Conservation (phyloP, 2,888 invertebrate species). For the Agonopterix subpropinquella region DNA sequence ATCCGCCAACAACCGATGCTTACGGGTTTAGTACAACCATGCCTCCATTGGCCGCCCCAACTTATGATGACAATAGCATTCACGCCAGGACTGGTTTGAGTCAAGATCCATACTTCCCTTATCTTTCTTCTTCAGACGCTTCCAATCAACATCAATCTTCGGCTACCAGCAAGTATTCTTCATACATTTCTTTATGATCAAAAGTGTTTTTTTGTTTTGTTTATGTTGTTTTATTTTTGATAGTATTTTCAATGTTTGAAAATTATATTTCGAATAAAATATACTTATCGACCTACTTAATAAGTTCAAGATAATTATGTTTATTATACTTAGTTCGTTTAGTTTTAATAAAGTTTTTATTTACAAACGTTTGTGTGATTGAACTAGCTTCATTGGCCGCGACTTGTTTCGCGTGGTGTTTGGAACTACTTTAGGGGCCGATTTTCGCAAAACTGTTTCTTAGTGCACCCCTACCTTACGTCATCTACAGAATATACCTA, state of each 20-base stretch:
- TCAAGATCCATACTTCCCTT: slow-evolving; percentile 58
- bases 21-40: slow-evolving; percentile 41
- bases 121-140: slow-evolving; percentile 42
- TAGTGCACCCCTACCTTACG: too few relatives aligned
- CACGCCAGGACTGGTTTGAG: slow-evolving; percentile 37
- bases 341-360: neutral
- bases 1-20: slow-evolving; percentile 42
- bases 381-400: neutral
- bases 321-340: too few relatives aligned
- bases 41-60: slow-evolving; percentile 37
- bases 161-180: slow-evolving; percentile 47
- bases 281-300: too few relatives aligned
- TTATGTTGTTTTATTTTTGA: neutral
- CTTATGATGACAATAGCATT: slow-evolving; percentile 50
- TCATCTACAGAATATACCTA: too few relatives aligned
- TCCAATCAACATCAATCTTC: slow-evolving; percentile 36
- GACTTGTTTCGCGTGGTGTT: neutral
- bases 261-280: too few relatives aligned
- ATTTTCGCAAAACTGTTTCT: too few relatives aligned
- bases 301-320: too few relatives aligned
- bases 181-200: slow-evolving; percentile 55
- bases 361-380: neutral
- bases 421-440: too few relatives aligned
- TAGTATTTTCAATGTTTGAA: neutral
- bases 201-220: neutral